Conservation (phyloP, 2,888 invertebrate species). For the Drosophila emarginata region DNA sequence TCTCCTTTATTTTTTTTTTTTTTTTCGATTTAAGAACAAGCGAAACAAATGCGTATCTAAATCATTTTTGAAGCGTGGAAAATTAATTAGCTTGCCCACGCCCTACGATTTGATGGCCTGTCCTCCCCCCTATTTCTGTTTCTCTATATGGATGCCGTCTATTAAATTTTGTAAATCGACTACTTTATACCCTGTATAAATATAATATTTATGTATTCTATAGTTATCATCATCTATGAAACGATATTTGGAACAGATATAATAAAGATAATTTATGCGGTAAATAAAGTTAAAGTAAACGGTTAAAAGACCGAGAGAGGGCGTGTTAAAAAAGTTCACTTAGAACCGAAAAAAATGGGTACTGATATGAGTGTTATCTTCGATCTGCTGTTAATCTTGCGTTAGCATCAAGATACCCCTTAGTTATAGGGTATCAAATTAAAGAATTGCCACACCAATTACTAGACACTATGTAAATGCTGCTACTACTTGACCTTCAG, state of each 20-base stretch:
- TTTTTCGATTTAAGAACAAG: conserved; percentile 47
- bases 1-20: background rate
- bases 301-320: too few relatives aligned
- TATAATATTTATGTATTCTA: background rate
- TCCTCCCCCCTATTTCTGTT: background rate
- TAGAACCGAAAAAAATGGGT: too few relatives aligned
- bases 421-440: background rate
- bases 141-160: background rate
- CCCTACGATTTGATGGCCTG: conserved; percentile 26
- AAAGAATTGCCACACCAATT: conserved; percentile 8
- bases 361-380: too few relatives aligned
- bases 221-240: too few relatives aligned
- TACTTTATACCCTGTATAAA: background rate
- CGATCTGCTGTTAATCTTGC: too few relatives aligned
- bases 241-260: too few relatives aligned
- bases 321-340: too few relatives aligned
- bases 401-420: background rate
- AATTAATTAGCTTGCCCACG: conserved; percentile 50
- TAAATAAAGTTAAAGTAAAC: too few relatives aligned
- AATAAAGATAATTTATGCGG: too few relatives aligned
- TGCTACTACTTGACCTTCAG: conserved; percentile 10
- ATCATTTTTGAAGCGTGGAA: conserved; percentile 24
- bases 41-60: conserved; percentile 39
- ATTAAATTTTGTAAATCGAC: background rate
- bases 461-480: conserved; percentile 5